A percentile compares a stretch with the other conserved stretches of the same genome.
phyloP scores from a whole-genome alignment of 2,797 vertebrate genomes.

The Crocidura indochinensis region DNA sequence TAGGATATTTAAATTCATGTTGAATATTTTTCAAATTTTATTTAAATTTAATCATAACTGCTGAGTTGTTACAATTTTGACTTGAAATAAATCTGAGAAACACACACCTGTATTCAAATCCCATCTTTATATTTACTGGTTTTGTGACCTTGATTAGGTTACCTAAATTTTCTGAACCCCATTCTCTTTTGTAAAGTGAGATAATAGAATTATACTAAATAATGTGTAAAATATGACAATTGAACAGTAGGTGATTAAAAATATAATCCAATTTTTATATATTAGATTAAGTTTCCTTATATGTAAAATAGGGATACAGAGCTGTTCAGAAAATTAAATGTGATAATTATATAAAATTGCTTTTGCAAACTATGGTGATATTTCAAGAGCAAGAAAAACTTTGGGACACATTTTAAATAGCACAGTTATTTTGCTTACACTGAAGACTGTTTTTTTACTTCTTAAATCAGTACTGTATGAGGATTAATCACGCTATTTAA shows the following conservation, averaged over 20 bases:
- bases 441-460: slow-evolving; percentile 58
- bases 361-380: slow-evolving; percentile 44
- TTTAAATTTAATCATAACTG: slow-evolving; percentile 22
- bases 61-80: slow-evolving; percentile 37
- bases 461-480: slow-evolving; percentile 26
- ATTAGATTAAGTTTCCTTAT: slow-evolving; percentile 16
- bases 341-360: slow-evolving; percentile 33
- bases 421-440: neutral
- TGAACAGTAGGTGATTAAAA: slow-evolving; percentile 50
- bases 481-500: slow-evolving; percentile 53
- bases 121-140: neutral
- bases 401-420: slow-evolving; percentile 53
- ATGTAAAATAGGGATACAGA: slow-evolving; percentile 20
- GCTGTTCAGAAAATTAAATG: slow-evolving; percentile 45
- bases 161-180: slow-evolving; percentile 34
- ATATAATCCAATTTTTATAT: neutral
- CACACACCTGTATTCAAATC: neutral
- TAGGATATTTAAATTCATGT: slow-evolving; percentile 29
- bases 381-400: slow-evolving; percentile 45
- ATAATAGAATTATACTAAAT: slow-evolving; percentile 48
- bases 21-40: slow-evolving; percentile 26
- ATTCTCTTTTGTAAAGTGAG: neutral
- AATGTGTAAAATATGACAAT: slow-evolving; percentile 5
- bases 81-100: slow-evolving; percentile 13
- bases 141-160: neutral